Evolutionary conservation across 2,113 vertebrate genomes (phyloP), one percentile per base, ranked within the genome.

Genomic region (Thunnus maccoyii): DNA sequence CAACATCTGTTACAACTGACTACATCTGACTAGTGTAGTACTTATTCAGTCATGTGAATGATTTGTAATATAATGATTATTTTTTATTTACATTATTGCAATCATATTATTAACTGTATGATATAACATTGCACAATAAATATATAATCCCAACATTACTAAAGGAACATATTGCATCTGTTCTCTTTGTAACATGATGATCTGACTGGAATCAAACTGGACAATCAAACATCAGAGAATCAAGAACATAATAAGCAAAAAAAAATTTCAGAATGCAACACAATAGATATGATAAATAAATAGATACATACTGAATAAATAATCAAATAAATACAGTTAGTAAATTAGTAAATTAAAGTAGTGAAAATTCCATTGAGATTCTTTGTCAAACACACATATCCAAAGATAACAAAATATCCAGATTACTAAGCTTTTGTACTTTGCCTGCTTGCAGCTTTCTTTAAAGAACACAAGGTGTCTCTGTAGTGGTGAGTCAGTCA

Each of bases 21-120:
- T 41, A 7, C 36, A 41, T 41, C 2, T 18, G 50, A 63, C 58
- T 12, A 13, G 4, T 25, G 9, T 16, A 22, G 18, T 41, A 14
- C 36, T 22, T 47, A 18, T 4, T 3, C 12, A 15, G 13, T 2
- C 55, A 13, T 55, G 16, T 56, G 1, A 55, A 48, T 25, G 3
- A 32, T 48, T 48, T 78, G 68, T 69, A 63, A 56, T 32, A 46
- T 54, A 18, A 54, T 32, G 32, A 54, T 25, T 48, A 30, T 20
- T 46, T 3, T 50, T 25, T 36, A 48, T 55, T 12, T 8, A 41
- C 11, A 55, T 68, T 52, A 10, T 18, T 64, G 46, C 48, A 5
- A 67, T 61, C 17, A 55, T 55, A 3, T 68, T 74, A 18, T 72
- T 55, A 61, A 41, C 7, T 65, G 20, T 32, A 52, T 52, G 14